Base-by-base conservation (phyloP, 2,888 invertebrate genomes). In the Dascillus cervinus region DNA sequence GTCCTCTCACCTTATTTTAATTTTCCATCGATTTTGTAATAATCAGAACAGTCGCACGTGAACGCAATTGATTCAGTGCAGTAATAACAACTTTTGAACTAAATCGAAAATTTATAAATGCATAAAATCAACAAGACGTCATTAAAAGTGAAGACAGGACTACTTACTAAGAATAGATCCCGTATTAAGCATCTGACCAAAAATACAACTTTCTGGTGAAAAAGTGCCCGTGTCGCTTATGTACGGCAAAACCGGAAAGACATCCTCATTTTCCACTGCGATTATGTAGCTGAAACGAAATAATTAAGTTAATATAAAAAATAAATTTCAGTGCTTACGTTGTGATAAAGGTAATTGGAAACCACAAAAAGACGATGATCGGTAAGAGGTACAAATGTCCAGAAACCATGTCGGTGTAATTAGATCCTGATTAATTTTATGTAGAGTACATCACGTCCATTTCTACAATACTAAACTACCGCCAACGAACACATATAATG, bases 161-260 rank as follows among this genome's bases (percentile, higher is more conserved):
- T 29, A 64, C 75, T 71, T 65, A 80, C 79, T 62, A 28, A 80
- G 57, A 26, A 78, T 66, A 31, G 81, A 75, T 26, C 78, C 76
- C 27, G 82, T 66, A 54, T 83, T 85, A 15, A 87, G 67, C 21
- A 82, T 65, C 57, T 83, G 80, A 0, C 80, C 79, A 61, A 87
- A 88, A 37, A 85, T 73, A 58, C 85, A 85, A 58, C 82, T 82
- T 56, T 85, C 85, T 3, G 86, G 84, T 1, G 79, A 70, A 47
- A 74, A 71, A 1, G 82, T 74, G 1, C 83, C 85, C 4, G 80
- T 77, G 55, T 80, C 80, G 42, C 82, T 82, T 40, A 85, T 82
- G 51, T 82, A 84, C 1, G 84, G 82, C 44, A 82, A 77, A 23
- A 75, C 66, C 22, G 77, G 73, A 15, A 74, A 74, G 20, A 82